Evolutionary conservation across 2,888 invertebrate species (phyloP), one percentile per base, ranked within the genome.

Genomic region (Aelia acuminata): DNA sequence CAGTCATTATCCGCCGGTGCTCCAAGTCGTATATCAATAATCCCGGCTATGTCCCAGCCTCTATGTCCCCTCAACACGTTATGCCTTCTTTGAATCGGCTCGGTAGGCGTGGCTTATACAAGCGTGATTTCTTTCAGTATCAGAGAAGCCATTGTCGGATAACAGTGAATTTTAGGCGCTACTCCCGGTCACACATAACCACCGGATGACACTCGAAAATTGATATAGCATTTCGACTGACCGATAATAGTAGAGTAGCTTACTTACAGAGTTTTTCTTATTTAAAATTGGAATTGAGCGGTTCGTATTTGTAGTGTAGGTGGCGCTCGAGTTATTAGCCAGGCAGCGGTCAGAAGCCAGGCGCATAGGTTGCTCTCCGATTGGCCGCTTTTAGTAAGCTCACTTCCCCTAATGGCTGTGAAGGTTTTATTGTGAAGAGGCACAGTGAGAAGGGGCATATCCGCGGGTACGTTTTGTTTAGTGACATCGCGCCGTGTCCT

Each of bases 341-440:
- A 70, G 63, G 63, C 63, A 70, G 63, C 63, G 63, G 63, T 70
- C 89, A 84, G 89, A 87, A 89, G 88, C 84, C 89, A 89, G 90
- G 90, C 90, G 90, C 90, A 84, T 87, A 88, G 88, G 86, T 84
- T 80, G 89, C 86, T 85, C 75, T 85, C 85, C 88, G 89, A 88
- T 89, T 89, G 89, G 88, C 88, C 85, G 84, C 85, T 57, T 31
- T 84, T 75, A 84, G 88, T 88, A 84, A 63, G 88, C 89, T 88
- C 88, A 88, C 89, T 89, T 90, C 89, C 89, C 89, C 88, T 89
- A 89, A 90, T 90, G 90, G 90, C 90, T 88, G 89, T 90, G 89
- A 89, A 90, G 90, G 90, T 90, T 90, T 89, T 89, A 89, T 89
- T 88, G 89, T 89, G 88, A 89, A 90, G 88, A 75, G 89, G 85